Percentiles rank a stretch among this genome's conserved stretches.
phyloP scores from a whole-genome alignment of 2,888 invertebrate genomes.

The Agrenia bidenticulata region DNA sequence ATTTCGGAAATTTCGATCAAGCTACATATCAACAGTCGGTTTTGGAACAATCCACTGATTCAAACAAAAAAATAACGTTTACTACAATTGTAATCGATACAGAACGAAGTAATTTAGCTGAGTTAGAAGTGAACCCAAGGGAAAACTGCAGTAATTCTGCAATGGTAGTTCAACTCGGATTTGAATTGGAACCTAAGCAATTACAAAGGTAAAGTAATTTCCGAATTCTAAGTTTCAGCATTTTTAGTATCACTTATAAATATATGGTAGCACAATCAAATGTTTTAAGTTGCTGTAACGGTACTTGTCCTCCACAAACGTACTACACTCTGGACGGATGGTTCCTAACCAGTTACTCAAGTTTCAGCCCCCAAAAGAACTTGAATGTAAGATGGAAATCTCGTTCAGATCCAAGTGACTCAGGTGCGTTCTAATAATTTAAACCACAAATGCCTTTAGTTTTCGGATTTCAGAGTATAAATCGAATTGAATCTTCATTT shows the following conservation, averaged over 20 bases:
- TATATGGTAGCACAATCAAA: too few relatives aligned
- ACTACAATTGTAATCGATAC: neutral
- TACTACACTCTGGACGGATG: slow-evolving; percentile 6
- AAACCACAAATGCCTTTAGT: too few relatives aligned
- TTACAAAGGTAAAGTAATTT: too few relatives aligned
- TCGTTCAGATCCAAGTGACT: neutral
- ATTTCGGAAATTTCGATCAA: neutral
- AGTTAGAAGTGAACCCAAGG: too few relatives aligned
- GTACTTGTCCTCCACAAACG: neutral
- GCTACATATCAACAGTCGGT: too few relatives aligned
- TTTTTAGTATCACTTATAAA: too few relatives aligned
- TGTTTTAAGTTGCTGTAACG: neutral
- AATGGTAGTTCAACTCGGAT: neutral
- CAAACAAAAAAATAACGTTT: neutral
- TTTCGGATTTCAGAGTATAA: too few relatives aligned
- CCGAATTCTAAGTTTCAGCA: too few relatives aligned
- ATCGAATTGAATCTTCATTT: too few relatives aligned
- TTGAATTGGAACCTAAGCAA: too few relatives aligned
- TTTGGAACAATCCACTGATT: neutral
- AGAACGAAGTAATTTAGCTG: neutral
- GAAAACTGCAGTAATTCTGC: neutral
- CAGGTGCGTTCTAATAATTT: too few relatives aligned
- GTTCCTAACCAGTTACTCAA: neutral
- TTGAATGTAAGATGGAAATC: neutral
- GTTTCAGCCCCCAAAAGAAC: neutral